Conservation (phyloP, 2,888 invertebrate species). For the Arrhopalites spinosus region DNA sequence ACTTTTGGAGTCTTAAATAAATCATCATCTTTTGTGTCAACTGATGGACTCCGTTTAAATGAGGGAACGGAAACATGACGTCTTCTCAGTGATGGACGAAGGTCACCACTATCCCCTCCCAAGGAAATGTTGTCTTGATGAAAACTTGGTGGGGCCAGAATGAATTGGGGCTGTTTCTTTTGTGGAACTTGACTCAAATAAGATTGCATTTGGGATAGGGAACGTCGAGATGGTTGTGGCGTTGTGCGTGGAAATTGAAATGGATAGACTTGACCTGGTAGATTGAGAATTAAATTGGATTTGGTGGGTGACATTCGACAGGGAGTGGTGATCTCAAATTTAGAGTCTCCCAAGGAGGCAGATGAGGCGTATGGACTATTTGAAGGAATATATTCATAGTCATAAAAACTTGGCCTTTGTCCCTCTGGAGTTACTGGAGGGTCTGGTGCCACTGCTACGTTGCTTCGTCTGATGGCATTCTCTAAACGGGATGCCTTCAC, state of each 20-base stretch:
- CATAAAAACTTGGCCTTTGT: neutral
- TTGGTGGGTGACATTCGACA: constrained; percentile 1
- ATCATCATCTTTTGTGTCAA: neutral
- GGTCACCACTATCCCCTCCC: too few relatives aligned
- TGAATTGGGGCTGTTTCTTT: constrained; percentile 11
- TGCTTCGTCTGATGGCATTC: constrained; percentile 5
- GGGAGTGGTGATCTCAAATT: neutral
- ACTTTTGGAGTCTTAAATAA: constrained; percentile 2
- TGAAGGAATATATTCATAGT: neutral
- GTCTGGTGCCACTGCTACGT: neutral
- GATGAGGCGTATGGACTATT: neutral
- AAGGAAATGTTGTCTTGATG: too few relatives aligned
- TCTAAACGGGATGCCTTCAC: constrained; percentile 36
- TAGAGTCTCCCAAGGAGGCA: neutral
- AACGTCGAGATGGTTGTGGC: neutral
- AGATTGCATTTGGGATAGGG: constrained; percentile 1
- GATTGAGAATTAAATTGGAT: constrained; percentile 15
- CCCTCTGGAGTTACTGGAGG: neutral
- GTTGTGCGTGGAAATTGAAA: neutral
- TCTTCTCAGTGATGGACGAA: neutral
- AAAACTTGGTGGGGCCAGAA: constrained; percentile 16
- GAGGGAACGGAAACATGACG: constrained; percentile 4
- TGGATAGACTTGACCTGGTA: neutral
- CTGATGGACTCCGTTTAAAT: neutral
- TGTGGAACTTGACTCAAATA: neutral